These are phyloP conservation scores for Drosophila hydei DNA, from an alignment of 1,140 invertebrate species.

Conservation along the genomic window DNA sequence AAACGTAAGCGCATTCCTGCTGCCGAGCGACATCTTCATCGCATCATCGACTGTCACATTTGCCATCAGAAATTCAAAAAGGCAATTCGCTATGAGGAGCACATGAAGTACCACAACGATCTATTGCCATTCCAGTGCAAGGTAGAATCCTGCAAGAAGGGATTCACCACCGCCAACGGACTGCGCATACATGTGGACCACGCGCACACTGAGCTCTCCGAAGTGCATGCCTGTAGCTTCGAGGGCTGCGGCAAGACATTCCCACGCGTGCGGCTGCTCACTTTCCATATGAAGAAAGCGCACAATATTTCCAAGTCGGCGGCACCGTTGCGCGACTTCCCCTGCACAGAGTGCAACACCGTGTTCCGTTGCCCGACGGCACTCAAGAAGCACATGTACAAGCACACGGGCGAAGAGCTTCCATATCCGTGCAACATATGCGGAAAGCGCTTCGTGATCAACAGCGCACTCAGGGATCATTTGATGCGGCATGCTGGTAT, in stretches of 20 bases:
- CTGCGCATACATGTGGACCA: conserved; percentile 78
- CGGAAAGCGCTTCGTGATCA: conserved; percentile 83
- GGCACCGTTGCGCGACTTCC: conserved; percentile 68
- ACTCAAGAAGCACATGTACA: conserved; percentile 85
- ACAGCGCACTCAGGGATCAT: conserved; percentile 75
- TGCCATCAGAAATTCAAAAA: conserved; percentile 82
- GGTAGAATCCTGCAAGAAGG: conserved; percentile 72
- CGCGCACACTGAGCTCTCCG: conserved; percentile 72
- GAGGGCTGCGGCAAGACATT: conserved; percentile 77
- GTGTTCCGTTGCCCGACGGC: conserved; percentile 80
- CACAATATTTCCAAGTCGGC: conserved; percentile 75
- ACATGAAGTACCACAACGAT: conserved; percentile 82
- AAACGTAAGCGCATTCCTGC: conserved; percentile 72
- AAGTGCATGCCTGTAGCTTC: conserved; percentile 66
- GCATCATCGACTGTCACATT: conserved; percentile 78
- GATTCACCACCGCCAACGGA: conserved; percentile 79
- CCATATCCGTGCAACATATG: conserved; percentile 86
- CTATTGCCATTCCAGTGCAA: conserved; percentile 77
- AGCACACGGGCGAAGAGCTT: conserved; percentile 85
- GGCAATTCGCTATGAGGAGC: conserved; percentile 74
- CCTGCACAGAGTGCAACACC: conserved; percentile 76
- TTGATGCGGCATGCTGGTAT: conserved; percentile 80
- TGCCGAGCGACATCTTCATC: conserved; percentile 69
- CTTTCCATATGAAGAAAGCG: conserved; percentile 78
- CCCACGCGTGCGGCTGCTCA: conserved; percentile 71